Base-by-base conservation (phyloP, 2,888 invertebrate genomes). In the Microctonus hyperodae region DNA sequence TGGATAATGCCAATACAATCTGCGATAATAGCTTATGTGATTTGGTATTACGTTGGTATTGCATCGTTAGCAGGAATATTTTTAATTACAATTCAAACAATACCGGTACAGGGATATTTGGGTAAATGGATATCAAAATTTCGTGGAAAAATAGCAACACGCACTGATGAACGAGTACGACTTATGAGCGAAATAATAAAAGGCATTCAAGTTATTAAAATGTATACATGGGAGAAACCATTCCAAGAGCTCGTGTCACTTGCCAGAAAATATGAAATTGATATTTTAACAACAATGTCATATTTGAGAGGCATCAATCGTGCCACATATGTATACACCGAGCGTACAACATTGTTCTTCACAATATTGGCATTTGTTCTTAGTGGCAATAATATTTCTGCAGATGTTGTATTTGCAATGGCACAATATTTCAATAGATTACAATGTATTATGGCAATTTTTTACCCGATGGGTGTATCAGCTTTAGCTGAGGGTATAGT, bases 161-260 rank as follows among this genome's bases (percentile, higher is more conserved):
- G 81, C 69, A 87, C 93, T 0, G 94, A 94, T 78, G 90, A 91
- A 79, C 86, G 94, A 70, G 90, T 94, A 13, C 88, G 91, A 68
- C 86, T 93, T 11, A 94, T 94, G 92, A 91, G 90, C 74, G 94
- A 94, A 84, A 88, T 94, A 64, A 89, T 94, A 6, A 87, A 87
- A 69, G 93, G 93, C 0, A 92, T 94, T 74, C 88, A 91, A 76
- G 92, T 94, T 0, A 92, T 94, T 74, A 95, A 94, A 85, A 93
- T 94, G 93, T 94, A 93, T 76, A 90, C 93, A 1, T 95, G 94
- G 90, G 94, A 95, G 78, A 90, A 88, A 71, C 91, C 93, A 0
- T 94, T 94, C 76, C 89, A 90, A 63, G 86, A 88, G 65, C 83
- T 93, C 0, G 90, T 94, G 1, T 87, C 88, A 59, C 83, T 86